Percentiles rank a stretch among this genome's conserved stretches.
Conservation (phyloP, 1,140 invertebrate genomes). For the Dendroctonus ponderosae region DNA sequence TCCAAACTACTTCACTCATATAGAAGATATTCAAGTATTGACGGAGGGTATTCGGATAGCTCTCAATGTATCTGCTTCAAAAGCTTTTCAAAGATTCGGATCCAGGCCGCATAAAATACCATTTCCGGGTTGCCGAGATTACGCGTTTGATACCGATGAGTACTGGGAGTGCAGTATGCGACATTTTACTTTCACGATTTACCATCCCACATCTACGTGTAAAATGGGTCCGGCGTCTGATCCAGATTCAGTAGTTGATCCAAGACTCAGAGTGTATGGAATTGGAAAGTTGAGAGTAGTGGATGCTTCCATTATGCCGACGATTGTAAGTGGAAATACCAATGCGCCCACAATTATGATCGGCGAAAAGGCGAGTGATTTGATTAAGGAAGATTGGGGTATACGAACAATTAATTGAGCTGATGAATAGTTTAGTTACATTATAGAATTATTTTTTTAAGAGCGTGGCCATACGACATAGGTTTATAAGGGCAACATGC, state of each 20-base stretch:
- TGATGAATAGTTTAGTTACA: neutral
- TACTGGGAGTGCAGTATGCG: slow-evolving; percentile 83
- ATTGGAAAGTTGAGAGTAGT: slow-evolving; percentile 59
- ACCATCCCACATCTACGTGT: slow-evolving; percentile 80
- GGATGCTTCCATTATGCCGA: slow-evolving; percentile 65
- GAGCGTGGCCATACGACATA: too few relatives aligned
- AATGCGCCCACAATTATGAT: slow-evolving; percentile 67
- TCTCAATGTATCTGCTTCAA: slow-evolving; percentile 72
- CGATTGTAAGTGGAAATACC: slow-evolving; percentile 64
- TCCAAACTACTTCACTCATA: slow-evolving; percentile 86
- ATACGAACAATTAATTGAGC: slow-evolving; percentile 1
- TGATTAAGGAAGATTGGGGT: slow-evolving; percentile 65
- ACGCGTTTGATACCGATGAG: slow-evolving; percentile 71
- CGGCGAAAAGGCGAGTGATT: slow-evolving; percentile 63
- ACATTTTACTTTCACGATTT: slow-evolving; percentile 83
- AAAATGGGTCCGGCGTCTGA: slow-evolving; percentile 82
- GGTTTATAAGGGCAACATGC: too few relatives aligned
- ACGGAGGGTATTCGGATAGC: slow-evolving; percentile 82
- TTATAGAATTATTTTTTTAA: too few relatives aligned
- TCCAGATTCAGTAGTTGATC: slow-evolving; percentile 77
- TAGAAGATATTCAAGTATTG: slow-evolving; percentile 71
- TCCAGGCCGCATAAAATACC: slow-evolving; percentile 74
- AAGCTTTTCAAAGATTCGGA: slow-evolving; percentile 76
- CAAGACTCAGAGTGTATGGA: slow-evolving; percentile 58
- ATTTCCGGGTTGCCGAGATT: slow-evolving; percentile 75